These are phyloP conservation scores for Tridacna gigas DNA, from an alignment of 2,888 invertebrate genomes.

Conservation along the genomic window DNA sequence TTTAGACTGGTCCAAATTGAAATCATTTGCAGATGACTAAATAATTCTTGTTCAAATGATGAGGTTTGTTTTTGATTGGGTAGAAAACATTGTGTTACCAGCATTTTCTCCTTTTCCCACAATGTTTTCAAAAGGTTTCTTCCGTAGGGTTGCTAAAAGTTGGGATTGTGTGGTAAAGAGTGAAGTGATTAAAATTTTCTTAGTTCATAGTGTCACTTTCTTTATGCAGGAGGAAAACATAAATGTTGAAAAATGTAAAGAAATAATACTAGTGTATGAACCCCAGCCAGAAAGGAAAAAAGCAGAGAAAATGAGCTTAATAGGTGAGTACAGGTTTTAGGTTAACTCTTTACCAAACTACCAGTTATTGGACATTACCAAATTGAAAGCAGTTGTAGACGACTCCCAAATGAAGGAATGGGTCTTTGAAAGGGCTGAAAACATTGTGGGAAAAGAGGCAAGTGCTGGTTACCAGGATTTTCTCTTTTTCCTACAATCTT, in stretches of 20 bases:
- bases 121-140: not conserved
- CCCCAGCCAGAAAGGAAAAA: conserved; percentile 75
- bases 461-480: too few relatives aligned
- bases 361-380: too few relatives aligned
- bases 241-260: conserved; percentile 71
- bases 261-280: conserved; percentile 81
- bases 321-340: conserved; percentile 66
- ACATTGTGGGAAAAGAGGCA: too few relatives aligned
- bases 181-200: not conserved
- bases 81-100: not conserved
- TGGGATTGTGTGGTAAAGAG: not conserved
- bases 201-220: not conserved
- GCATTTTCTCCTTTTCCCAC: not conserved
- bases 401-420: too few relatives aligned
- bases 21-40: too few relatives aligned
- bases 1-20: too few relatives aligned
- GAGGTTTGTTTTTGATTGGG: too few relatives aligned
- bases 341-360: too few relatives aligned
- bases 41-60: too few relatives aligned
- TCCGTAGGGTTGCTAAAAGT: not conserved
- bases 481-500: too few relatives aligned
- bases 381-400: too few relatives aligned
- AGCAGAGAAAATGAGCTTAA: conserved; percentile 72
- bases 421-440: too few relatives aligned
- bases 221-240: conserved; percentile 69